Evolutionary conservation across 2,888 invertebrate genomes (phyloP).

Genomic region (Stenodema calcarata): DNA sequence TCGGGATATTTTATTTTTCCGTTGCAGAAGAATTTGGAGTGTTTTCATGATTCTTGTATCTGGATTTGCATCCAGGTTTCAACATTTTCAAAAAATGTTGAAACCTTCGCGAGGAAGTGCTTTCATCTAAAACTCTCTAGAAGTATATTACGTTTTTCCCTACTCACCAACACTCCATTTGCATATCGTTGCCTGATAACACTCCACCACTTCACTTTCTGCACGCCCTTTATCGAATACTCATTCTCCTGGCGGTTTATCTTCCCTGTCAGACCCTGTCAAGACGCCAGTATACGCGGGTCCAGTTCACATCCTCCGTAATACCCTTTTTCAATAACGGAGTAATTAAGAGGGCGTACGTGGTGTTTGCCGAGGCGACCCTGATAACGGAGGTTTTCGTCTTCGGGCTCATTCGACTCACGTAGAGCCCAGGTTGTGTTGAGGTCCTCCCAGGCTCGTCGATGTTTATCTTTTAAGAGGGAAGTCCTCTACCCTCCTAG

Average conservation of each 20-base stretch:
- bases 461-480: conserved; percentile 11
- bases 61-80: too few species aligned
- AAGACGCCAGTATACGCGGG: neutral
- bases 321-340: conserved; percentile 42
- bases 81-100: too few species aligned
- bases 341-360: conserved; percentile 39
- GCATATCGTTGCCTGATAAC: neutral
- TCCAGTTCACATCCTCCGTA: neutral
- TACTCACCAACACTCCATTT: neutral
- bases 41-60: too few species aligned
- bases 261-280: neutral
- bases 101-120: too few species aligned
- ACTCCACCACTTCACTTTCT: neutral
- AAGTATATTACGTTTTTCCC: too few species aligned
- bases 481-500: neutral
- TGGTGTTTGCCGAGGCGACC: neutral
- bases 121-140: too few species aligned
- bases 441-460: conserved; percentile 6
- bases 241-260: neutral
- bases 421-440: conserved; percentile 8
- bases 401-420: conserved; percentile 22
- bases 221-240: neutral
- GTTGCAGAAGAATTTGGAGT: too few species aligned
- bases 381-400: conserved; percentile 31
- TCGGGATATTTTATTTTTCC: too few species aligned